Evolutionary conservation across 1,140 invertebrate genomes (phyloP), one percentile per base, ranked within the genome.

Genomic region (Drosophila paulistorum): DNA sequence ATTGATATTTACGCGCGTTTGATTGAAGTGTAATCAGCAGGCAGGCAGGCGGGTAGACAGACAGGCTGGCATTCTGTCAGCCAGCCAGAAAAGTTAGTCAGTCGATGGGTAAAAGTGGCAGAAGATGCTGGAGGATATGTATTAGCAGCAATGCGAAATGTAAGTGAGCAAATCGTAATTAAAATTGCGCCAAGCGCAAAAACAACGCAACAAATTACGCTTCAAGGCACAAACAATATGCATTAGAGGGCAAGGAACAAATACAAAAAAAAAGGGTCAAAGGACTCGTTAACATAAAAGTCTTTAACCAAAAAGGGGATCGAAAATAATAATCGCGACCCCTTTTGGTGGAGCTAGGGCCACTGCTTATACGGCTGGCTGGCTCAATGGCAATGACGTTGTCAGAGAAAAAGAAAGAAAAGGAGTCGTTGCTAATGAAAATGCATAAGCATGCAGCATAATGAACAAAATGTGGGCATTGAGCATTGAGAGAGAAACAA

Each of bases 1-100:
- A 87, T 84, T 87, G 84, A 89, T 89, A 90, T 84, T 89, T 81
- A 81, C 77, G 77, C 77, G 84, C 80, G 68, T 73, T 72, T 90
- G 84, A 89, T 89, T 89, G 84, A 90, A 89, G 85, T 89, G 81
- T 89, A 89, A 89, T 89, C 84, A 89, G 77, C 77, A 79, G 82
- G 66, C 65, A 66, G 80, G 63, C 74, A 65, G 66, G 3, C 37
- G 0, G 37, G 71, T 68, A 74, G 73, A 48, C 71, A 67, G 82
- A 66, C 65, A 66, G 80, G 63, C 74, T 70, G 73, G 60, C 74
- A 76, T 60, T 69, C 58, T 62, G 23, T 61, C 67, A 68, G 41
- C 59, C 66, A 58, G 54, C 30, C 26, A n/a, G 41, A 2, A 17
- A 61, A 37, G 63, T 33, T 57, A 68, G 65, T 62, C 73, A 77